Evolutionary conservation across 1,140 invertebrate genomes (phyloP).

Genomic region (Hesperophylax magnus): DNA sequence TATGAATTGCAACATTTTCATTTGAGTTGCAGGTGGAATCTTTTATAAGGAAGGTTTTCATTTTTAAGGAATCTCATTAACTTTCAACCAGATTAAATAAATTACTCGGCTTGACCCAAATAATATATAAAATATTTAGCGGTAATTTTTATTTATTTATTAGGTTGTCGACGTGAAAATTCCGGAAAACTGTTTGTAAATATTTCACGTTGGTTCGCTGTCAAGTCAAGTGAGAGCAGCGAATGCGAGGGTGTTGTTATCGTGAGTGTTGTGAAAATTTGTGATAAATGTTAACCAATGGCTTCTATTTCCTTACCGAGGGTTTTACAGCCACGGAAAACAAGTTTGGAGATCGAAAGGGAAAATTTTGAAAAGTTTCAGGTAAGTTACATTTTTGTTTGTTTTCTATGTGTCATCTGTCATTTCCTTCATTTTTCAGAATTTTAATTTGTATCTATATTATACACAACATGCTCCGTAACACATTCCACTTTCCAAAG

Average conservation of each 20-base stretch:
- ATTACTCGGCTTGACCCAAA: too few relatives aligned
- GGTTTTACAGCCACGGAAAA: constrained; percentile 80
- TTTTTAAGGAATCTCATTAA: too few relatives aligned
- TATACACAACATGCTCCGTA: neutral
- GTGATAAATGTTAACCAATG: constrained; percentile 67
- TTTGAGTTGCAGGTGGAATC: too few relatives aligned
- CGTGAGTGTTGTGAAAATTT: constrained; percentile 26
- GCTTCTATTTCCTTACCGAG: constrained; percentile 81
- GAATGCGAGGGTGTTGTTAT: constrained; percentile 29
- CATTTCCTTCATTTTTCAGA: constrained; percentile 22
- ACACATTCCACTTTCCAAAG: neutral
- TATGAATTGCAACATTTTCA: too few relatives aligned
- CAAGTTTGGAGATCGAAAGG: constrained; percentile 80
- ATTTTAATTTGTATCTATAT: constrained; percentile 16
- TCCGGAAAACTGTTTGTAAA: constrained; percentile 33
- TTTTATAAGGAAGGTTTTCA: too few relatives aligned
- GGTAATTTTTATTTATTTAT: neutral
- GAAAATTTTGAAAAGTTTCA: constrained; percentile 85
- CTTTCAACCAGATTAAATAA: too few relatives aligned
- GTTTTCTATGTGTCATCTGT: constrained; percentile 36
- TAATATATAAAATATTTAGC: too few relatives aligned
- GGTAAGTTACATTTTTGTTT: constrained; percentile 66
- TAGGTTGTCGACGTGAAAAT: neutral
- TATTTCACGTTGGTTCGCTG: constrained; percentile 44
- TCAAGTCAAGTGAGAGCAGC: constrained; percentile 3